These are phyloP conservation scores for Brachypteracias leptosomus DNA, from an alignment of 2,113 vertebrate species.

Conservation along the genomic window DNA sequence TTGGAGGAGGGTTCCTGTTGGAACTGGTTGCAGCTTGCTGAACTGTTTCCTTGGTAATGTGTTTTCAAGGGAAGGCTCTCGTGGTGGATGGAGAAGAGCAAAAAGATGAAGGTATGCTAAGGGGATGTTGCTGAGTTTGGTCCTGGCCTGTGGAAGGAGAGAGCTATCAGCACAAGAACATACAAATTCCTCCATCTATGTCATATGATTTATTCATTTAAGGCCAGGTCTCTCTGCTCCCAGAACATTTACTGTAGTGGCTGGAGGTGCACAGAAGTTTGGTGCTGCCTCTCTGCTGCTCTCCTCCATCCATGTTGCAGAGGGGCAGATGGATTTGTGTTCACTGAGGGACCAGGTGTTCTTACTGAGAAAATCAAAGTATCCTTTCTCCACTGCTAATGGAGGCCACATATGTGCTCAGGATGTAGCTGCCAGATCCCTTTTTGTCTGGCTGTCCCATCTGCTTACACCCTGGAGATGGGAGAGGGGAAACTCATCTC, in stretches of 20 bases:
- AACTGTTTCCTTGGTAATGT: too few species aligned
- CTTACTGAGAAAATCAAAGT: neutral
- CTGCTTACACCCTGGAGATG: neutral
- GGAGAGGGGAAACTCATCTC: neutral
- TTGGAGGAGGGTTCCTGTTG: too few species aligned
- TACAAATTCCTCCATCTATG: neutral
- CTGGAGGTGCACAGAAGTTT: neutral
- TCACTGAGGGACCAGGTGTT: fast-evolving
- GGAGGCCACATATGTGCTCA: fast-evolving
- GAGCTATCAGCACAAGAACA: too few species aligned
- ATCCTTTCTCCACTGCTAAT: neutral
- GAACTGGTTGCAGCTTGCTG: too few species aligned
- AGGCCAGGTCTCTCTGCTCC: neutral
- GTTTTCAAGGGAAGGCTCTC: too few species aligned
- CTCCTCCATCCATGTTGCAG: fast-evolving
- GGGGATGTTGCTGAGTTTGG: too few species aligned
- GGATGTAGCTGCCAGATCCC: neutral
- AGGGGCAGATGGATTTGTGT: neutral
- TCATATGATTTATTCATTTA: neutral
- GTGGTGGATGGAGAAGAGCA: too few species aligned
- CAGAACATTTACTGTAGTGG: neutral
- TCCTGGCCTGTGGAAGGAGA: too few species aligned
- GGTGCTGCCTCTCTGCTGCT: neutral
- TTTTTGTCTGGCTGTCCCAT: neutral
- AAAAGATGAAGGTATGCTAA: too few species aligned